These are phyloP conservation scores for Trypoxylus dichotomus DNA, from an alignment of 1,140 invertebrate species.

Conservation along the genomic window DNA sequence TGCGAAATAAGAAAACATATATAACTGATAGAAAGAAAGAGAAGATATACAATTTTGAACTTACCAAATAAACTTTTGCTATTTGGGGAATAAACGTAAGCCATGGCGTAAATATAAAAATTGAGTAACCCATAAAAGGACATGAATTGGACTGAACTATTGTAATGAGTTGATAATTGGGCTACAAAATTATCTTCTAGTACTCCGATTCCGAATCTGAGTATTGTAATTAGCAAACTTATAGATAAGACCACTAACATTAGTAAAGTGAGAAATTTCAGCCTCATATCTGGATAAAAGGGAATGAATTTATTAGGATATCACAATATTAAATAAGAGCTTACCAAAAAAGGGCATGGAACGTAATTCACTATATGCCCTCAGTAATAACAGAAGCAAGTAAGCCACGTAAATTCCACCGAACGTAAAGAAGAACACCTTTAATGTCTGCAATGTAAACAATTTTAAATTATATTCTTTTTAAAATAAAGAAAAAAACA, in stretches of 20 bases:
- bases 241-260: conserved; percentile 83
- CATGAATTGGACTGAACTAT: conserved; percentile 92
- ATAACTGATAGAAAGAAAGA: not conserved
- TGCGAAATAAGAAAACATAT: too few relatives aligned
- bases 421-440: conserved; percentile 86
- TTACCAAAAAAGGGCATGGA: conserved; percentile 97
- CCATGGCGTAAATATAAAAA: conserved; percentile 92
- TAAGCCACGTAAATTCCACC: conserved; percentile 85
- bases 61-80: conserved; percentile 77
- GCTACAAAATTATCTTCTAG: conserved; percentile 93
- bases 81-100: conserved; percentile 89
- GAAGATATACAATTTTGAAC: conserved; percentile 40
- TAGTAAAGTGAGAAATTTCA: conserved; percentile 87
- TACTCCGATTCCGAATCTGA: conserved; percentile 84
- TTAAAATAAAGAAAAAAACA: not conserved
- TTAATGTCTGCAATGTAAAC: conserved; percentile 69
- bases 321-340: conserved; percentile 41
- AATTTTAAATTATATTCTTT: not conserved
- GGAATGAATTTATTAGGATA: conserved; percentile 41
- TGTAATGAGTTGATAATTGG: conserved; percentile 81
- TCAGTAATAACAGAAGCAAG: conserved; percentile 79
- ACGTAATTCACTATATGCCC: conserved; percentile 90
- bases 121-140: conserved; percentile 94
- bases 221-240: conserved; percentile 74
- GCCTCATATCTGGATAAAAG: conserved; percentile 68